Percentiles rank a stretch among this genome's conserved stretches.
phyloP scores from a whole-genome alignment of 2,888 invertebrate genomes.

The Athrips mouffetella region DNA sequence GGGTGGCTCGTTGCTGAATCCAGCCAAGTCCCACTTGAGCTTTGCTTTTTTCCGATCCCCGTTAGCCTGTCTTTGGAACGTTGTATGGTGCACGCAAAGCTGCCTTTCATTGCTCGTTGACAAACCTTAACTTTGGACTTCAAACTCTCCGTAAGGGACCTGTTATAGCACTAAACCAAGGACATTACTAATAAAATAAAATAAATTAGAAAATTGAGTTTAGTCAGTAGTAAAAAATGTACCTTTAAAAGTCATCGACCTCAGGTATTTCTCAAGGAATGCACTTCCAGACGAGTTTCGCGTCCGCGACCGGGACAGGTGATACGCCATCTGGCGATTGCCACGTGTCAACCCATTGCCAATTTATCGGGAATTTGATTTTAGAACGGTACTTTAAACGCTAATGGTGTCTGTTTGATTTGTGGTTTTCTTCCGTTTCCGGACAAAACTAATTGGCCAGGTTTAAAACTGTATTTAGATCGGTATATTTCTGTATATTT shows the following conservation, averaged over 20 bases:
- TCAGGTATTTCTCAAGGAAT: slow-evolving; percentile 49
- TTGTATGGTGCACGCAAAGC: too few species aligned
- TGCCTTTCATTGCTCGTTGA: too few species aligned
- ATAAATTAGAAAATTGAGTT: too few species aligned
- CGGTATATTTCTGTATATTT: not conserved
- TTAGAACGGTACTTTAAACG: slow-evolving; percentile 12
- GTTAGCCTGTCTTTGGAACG: too few species aligned
- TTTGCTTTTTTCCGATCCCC: too few species aligned
- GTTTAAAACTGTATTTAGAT: not conserved
- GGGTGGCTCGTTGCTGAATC: too few species aligned
- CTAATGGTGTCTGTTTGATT: slow-evolving; percentile 4
- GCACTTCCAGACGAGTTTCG: slow-evolving; percentile 53
- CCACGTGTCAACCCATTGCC: slow-evolving; percentile 55
- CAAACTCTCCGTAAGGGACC: too few species aligned
- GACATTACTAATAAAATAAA: too few species aligned
- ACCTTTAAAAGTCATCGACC: slow-evolving; percentile 52
- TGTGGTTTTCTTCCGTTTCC: not conserved
- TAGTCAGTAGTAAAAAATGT: too few species aligned
- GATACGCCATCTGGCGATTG: slow-evolving; percentile 59
- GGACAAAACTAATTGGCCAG: not conserved
- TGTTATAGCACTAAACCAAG: too few species aligned
- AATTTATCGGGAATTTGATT: slow-evolving; percentile 19
- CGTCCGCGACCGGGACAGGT: slow-evolving; percentile 52
- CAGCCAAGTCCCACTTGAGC: too few species aligned
- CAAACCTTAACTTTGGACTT: too few species aligned